Evolutionary conservation across 2,113 vertebrate genomes (phyloP).

Genomic region (Leucosticte australis): DNA sequence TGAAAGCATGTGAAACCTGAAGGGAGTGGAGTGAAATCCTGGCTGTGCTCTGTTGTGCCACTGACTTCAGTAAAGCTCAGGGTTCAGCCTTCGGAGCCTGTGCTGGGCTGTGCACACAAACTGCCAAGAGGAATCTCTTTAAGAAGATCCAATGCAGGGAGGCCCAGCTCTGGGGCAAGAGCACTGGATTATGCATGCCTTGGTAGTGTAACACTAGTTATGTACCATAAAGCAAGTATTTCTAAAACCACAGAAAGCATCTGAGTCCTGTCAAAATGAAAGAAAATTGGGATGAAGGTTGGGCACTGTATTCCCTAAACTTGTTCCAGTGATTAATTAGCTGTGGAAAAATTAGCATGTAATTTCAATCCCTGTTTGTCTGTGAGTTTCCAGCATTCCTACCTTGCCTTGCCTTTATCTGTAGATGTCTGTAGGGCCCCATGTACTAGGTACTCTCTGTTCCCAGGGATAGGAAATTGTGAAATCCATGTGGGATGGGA

Average conservation of each 20-base stretch:
- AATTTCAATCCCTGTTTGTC: not conserved
- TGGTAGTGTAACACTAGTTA: not conserved
- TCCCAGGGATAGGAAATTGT: constrained; percentile 40
- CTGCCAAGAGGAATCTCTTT: not conserved
- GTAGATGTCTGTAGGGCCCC: not conserved
- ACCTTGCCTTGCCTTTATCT: constrained; percentile 29
- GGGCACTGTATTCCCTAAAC: not conserved
- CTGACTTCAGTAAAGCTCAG: not conserved
- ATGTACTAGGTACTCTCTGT: not conserved
- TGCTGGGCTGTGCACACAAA: not conserved
- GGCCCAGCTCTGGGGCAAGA: not conserved
- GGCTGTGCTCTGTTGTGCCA: not conserved
- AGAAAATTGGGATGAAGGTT: not conserved
- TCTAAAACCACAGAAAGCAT: not conserved
- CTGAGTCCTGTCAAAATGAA: constrained; percentile 16
- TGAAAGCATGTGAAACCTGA: not conserved
- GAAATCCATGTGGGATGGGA: constrained; percentile 43
- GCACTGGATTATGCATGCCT: not conserved
- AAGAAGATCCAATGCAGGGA: not conserved
- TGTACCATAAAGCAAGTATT: not conserved
- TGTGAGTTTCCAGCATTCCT: constrained; percentile 14
- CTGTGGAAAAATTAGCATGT: constrained; percentile 1
- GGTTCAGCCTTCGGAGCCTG: not conserved
- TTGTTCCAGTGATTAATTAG: constrained; percentile 4
- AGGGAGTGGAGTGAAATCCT: not conserved